Base-by-base conservation (phyloP, 2,113 vertebrate genomes). In the Colistium nudipinnis region DNA sequence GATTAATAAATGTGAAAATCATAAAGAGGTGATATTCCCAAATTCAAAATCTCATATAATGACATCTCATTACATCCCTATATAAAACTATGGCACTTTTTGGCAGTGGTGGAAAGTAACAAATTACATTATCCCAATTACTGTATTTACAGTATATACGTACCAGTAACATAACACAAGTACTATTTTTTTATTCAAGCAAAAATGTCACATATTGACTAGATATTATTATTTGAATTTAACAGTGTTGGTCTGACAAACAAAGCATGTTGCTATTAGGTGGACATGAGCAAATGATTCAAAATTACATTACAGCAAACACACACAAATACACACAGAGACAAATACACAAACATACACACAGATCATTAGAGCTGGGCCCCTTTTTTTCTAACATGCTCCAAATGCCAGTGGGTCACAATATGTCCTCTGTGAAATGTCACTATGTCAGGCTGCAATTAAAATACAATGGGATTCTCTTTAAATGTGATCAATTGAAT, bases 401-500 rank as follows among this genome's bases (percentile, higher is more conserved):
- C 70, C 41, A 87, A 90, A 91, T 90, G 77, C 84, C 87, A 87
- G 52, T 65, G 36, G 74, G 86, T 85, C 83, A 76, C 61, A 52
- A 6, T 35, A 63, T 82, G 86, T 67, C 82, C 80, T 75, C 72
- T 17, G 80, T 13, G 19, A 84, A 91, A 89, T 88, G 88, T 65
- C 90, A 84, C 44, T 3, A 62, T 71, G 86, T 90, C 90, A 70
- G 74, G 41, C 55, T 10, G 44, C 52, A 13, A 57, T 66, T n/a
- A 62, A 74, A 74, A 78, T 85, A 85, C 81, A 80, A 73, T 62
- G 68, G 74, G 24, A 25, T 53, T 59, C 86, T 87, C 78, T 81
- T 90, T 83, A 84, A 86, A 86, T 61, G 69, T 79, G 82, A 90
- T 91, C 86, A 86, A 76, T 61, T 81, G 78, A 85, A 85, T 89